These are phyloP conservation scores for Neopelma chrysocephalum DNA, from an alignment of 2,797 vertebrate genomes.

Conservation along the genomic window DNA sequence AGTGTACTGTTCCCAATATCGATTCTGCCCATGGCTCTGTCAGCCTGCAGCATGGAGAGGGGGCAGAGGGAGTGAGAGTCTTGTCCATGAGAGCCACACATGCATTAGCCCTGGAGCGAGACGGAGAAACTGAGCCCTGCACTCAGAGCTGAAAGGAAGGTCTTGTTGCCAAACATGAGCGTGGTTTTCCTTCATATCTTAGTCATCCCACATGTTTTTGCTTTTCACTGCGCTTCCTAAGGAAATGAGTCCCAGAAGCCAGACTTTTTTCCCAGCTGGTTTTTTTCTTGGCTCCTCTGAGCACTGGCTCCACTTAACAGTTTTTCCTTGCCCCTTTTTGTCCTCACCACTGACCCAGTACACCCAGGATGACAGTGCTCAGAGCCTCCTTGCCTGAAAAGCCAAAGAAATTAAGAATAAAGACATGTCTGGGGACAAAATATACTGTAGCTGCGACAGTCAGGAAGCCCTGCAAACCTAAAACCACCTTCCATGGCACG, in stretches of 20 bases:
- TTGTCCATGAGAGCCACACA: background rate
- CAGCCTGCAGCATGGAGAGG: background rate
- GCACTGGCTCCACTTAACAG: accelerated
- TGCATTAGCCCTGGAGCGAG: background rate
- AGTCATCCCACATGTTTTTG: background rate
- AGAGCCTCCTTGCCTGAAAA: background rate
- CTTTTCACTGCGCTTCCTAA: background rate
- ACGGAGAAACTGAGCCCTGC: background rate
- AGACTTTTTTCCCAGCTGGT: background rate
- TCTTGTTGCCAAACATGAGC: background rate
- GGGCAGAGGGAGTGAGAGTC: background rate
- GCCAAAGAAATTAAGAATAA: background rate
- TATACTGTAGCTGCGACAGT: background rate
- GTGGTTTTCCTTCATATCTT: background rate
- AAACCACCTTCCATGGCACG: accelerated
- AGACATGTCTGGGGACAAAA: background rate
- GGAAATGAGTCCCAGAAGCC: background rate
- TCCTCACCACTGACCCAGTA: background rate
- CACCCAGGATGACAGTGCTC: background rate
- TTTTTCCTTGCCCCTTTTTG: background rate
- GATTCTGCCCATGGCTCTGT: background rate
- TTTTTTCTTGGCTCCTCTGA: background rate
- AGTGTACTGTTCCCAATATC: background rate
- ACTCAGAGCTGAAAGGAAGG: background rate
- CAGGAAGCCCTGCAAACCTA: background rate